Evolutionary conservation across 2,113 vertebrate genomes (phyloP).

Genomic region (Cygnus buccinator): DNA sequence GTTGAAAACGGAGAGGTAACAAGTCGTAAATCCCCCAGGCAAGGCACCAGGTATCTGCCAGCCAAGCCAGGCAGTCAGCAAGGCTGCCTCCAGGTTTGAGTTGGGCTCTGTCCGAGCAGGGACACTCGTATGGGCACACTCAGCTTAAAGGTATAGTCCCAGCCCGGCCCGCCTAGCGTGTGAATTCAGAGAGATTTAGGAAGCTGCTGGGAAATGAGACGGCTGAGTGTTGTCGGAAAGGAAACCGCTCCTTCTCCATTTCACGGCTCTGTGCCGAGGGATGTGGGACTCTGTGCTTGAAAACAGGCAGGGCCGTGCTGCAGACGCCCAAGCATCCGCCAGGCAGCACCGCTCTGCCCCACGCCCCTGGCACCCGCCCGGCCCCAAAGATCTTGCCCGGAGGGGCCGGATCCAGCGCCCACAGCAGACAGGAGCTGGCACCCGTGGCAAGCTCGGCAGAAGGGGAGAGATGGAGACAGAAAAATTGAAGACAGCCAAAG

Average conservation of each 20-base stretch:
- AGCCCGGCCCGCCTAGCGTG: rapidly evolving
- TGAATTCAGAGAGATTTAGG: background rate
- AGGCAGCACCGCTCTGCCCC: background rate
- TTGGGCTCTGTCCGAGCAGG: background rate
- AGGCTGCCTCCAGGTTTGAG: rapidly evolving
- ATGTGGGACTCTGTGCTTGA: rapidly evolving
- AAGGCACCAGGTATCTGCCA: rapidly evolving
- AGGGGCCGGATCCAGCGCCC: background rate
- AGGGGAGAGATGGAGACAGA: rapidly evolving
- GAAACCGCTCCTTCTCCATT: background rate
- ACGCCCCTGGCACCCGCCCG: rapidly evolving
- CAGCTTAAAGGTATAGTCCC: rapidly evolving
- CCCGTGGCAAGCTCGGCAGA: rapidly evolving
- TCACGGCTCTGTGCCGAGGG: background rate
- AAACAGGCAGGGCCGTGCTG: background rate
- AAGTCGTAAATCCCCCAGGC: background rate
- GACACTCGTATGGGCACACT: rapidly evolving
- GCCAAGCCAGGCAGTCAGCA: rapidly evolving
- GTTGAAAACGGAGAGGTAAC: background rate
- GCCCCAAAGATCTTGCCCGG: background rate
- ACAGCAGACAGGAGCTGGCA: background rate
- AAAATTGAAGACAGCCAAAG: background rate
- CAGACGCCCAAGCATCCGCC: rapidly evolving
- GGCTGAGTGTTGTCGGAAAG: background rate
- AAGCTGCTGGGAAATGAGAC: background rate